Evolutionary conservation across 2,797 vertebrate species (phyloP).

Genomic region (Phalanger gymnotis): DNA sequence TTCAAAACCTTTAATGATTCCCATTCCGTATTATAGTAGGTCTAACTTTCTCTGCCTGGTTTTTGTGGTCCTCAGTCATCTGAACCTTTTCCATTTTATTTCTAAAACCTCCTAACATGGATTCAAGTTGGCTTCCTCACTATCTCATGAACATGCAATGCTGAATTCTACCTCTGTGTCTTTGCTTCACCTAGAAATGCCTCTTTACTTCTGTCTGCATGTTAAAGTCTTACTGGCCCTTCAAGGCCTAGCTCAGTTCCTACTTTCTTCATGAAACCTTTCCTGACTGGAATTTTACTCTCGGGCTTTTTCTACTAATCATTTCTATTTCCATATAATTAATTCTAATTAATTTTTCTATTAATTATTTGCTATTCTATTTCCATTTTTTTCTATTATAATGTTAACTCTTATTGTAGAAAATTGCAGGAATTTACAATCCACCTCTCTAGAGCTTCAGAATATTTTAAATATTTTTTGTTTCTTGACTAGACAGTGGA

Average conservation of each 20-base stretch:
- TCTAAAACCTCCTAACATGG: neutral
- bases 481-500: neutral
- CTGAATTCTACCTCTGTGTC: too few species aligned
- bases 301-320: neutral
- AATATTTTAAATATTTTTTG: neutral
- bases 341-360: neutral
- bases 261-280: too few species aligned
- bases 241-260: neutral
- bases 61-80: neutral
- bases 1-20: neutral
- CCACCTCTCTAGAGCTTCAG: neutral
- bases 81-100: neutral
- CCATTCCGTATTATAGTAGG: too few species aligned
- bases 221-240: neutral
- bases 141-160: neutral
- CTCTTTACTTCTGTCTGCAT: rapidly evolving
- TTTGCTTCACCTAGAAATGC: neutral
- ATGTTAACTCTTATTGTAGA: neutral
- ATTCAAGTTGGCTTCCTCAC: too few species aligned
- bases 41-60: neutral
- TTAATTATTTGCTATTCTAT: neutral
- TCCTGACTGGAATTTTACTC: neutral
- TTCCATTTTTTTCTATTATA: neutral
- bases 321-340: neutral
- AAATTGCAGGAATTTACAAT: neutral